Percentiles rank a stretch among this genome's conserved stretches.
Evolutionary conservation across 2,888 invertebrate genomes (phyloP).

Genomic region (Stenolophus ochropezus): DNA sequence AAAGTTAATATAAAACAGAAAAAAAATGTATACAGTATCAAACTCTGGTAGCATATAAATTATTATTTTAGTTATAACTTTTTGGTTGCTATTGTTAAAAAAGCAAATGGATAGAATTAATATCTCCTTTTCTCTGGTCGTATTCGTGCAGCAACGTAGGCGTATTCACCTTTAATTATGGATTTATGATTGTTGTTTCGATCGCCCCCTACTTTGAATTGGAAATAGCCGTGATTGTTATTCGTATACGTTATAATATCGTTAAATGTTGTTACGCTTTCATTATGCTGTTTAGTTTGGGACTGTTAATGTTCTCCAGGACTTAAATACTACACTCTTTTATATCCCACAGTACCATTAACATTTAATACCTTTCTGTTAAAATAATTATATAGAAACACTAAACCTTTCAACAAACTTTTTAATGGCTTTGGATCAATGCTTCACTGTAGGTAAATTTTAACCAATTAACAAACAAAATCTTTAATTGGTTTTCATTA

Average conservation of each 20-base stretch:
- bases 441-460: neutral
- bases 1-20: too few species aligned
- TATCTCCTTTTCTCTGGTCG: too few species aligned
- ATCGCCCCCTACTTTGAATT: slow-evolving; percentile 46
- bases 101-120: too few species aligned
- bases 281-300: neutral
- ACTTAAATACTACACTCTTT: neutral
- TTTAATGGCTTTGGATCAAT: neutral
- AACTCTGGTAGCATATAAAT: too few species aligned
- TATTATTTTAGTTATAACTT: too few species aligned
- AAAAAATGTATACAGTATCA: too few species aligned
- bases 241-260: slow-evolving; percentile 46
- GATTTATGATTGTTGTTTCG: slow-evolving; percentile 55
- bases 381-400: neutral
- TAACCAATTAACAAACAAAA: neutral
- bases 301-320: neutral
- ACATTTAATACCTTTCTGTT: neutral
- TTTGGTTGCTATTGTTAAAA: too few species aligned
- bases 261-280: slow-evolving; percentile 40
- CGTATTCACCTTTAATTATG: slow-evolving; percentile 37
- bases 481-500: neutral
- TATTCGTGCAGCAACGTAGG: slow-evolving; percentile 8
- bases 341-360: neutral
- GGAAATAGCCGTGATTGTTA: slow-evolving; percentile 37
- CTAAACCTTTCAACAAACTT: neutral